Conservation (phyloP, 2,888 invertebrate genomes). For the Carcina quercana region DNA sequence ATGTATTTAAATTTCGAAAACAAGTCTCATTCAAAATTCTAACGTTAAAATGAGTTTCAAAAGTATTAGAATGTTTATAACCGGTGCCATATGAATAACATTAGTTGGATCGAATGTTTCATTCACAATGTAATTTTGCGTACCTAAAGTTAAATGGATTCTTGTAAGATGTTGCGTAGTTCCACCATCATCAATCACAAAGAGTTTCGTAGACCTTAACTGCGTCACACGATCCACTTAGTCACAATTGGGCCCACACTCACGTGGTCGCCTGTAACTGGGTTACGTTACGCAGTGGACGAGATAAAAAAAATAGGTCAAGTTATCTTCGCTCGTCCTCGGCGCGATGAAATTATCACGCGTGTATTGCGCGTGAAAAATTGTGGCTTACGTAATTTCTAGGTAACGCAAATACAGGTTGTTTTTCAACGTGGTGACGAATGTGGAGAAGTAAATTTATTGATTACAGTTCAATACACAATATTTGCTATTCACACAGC, state of each 20-base stretch:
- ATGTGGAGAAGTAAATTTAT: neutral
- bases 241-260: slow-evolving; percentile 37
- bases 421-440: no score
- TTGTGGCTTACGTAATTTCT: slow-evolving; percentile 52
- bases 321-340: slow-evolving; percentile 72
- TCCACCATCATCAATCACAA: slow-evolving; percentile 5
- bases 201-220: slow-evolving; percentile 19
- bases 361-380: slow-evolving; percentile 54
- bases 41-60: no score
- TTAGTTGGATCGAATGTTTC: no score
- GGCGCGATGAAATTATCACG: slow-evolving; percentile 63
- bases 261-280: slow-evolving; percentile 51
- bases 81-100: no score
- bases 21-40: no score
- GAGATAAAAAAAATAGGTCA: slow-evolving; percentile 74
- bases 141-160: no score
- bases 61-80: no score
- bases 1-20: no score
- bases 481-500: no score
- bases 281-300: slow-evolving; percentile 59
- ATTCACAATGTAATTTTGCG: no score
- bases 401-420: no score
- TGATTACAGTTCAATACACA: slow-evolving; percentile 1
- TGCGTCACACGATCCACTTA: slow-evolving; percentile 38
- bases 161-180: neutral